phyloP scores from a whole-genome alignment of 1,140 invertebrate species.

The Dendrolimus punctatus region DNA sequence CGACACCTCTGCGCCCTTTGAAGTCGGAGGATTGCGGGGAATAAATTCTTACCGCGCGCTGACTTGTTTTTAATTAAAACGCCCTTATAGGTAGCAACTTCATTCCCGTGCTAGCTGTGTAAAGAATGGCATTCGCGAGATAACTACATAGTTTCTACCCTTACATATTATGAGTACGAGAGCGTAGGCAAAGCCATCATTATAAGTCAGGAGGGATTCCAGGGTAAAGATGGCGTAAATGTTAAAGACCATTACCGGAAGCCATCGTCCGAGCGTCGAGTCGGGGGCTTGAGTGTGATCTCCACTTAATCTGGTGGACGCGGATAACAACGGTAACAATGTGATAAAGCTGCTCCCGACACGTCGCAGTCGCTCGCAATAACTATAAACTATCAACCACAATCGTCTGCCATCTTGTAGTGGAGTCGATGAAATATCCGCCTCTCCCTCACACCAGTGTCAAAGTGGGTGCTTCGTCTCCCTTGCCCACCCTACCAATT shows the following conservation, averaged over 20 bases:
- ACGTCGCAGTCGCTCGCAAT: slow-evolving; percentile 63
- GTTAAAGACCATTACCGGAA: slow-evolving; percentile 35
- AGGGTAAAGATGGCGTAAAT: slow-evolving; percentile 27
- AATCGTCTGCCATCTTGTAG: slow-evolving; percentile 69
- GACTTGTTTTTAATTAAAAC: slow-evolving; percentile 60
- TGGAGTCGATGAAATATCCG: slow-evolving; percentile 58
- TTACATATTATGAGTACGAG: slow-evolving; percentile 8
- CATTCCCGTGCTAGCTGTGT: too few species aligned
- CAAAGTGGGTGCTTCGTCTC: slow-evolving; percentile 27
- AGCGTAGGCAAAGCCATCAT: slow-evolving; percentile 7
- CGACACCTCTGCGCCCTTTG: slow-evolving; percentile 56
- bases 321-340: slow-evolving; percentile 67
- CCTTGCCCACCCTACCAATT: slow-evolving; percentile 29
- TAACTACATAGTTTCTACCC: too few species aligned
- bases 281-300: slow-evolving; percentile 41
- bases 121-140: too few species aligned
- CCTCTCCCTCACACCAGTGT: slow-evolving; percentile 43
- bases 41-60: slow-evolving; percentile 46
- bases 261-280: slow-evolving; percentile 25
- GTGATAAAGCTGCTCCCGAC: slow-evolving; percentile 61
- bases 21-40: slow-evolving; percentile 49
- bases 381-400: slow-evolving; percentile 71
- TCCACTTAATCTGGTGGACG: slow-evolving; percentile 59
- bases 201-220: slow-evolving; percentile 12
- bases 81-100: neutral